Percentiles rank a stretch among this genome's conserved stretches.
Conservation (phyloP, 2,113 vertebrate genomes). For the Notarius lentiginosus region DNA sequence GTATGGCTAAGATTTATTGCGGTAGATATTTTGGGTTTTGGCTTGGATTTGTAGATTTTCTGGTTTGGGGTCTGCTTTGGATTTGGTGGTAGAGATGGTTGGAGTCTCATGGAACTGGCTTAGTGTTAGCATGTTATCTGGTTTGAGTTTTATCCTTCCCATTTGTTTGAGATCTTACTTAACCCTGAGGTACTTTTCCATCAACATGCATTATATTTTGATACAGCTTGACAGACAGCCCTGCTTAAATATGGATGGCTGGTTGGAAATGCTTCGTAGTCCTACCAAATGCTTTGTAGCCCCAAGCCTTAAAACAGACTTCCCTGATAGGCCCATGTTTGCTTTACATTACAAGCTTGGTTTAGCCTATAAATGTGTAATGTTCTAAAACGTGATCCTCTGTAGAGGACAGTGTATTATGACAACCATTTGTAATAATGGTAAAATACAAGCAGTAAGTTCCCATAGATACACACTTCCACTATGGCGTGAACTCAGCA, state of each 20-base stretch:
- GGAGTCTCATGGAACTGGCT: neutral
- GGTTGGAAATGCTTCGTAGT: constrained; percentile 19
- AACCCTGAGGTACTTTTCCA: constrained; percentile 21
- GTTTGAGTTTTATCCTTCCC: constrained; percentile 1
- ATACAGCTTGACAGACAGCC: constrained; percentile 16
- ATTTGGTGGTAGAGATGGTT: neutral
- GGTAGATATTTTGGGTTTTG: neutral
- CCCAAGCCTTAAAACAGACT: neutral
- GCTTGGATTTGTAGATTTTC: neutral
- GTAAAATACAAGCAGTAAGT: neutral
- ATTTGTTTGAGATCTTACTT: neutral
- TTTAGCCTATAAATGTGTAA: neutral
- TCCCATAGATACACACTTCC: neutral
- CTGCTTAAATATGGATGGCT: constrained; percentile 39
- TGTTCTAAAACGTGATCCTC: neutral
- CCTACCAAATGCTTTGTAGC: constrained; percentile 12
- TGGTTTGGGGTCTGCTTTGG: neutral
- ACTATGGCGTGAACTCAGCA: neutral
- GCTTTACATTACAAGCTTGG: neutral
- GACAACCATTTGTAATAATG: neutral
- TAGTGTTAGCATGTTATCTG: neutral
- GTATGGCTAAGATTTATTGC: neutral
- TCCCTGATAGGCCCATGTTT: neutral
- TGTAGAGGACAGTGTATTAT: neutral
- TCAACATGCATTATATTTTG: constrained; percentile 22